A percentile compares a stretch with the other conserved stretches of the same genome.
phyloP scores from a whole-genome alignment of 2,888 invertebrate genomes.

The Liposcelis brunnea region DNA sequence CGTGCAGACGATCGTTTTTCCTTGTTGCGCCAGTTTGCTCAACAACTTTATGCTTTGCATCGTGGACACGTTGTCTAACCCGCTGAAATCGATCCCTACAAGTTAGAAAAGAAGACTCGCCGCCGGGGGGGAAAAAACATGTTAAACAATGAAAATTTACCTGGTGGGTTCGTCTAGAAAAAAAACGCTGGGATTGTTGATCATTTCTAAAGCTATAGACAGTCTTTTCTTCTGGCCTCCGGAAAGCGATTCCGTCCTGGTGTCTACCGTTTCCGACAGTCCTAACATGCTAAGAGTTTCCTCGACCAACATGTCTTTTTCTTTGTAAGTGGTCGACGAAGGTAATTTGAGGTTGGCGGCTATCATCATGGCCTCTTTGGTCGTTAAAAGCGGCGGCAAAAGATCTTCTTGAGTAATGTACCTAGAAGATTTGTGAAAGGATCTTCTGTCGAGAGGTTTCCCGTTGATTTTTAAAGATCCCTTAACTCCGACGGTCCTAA shows the following conservation, averaged over 20 bases:
- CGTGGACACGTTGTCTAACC: constrained; percentile 47
- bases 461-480: constrained; percentile 54
- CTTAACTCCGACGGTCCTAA: constrained; percentile 26
- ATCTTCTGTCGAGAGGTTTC: constrained; percentile 39
- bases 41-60: constrained; percentile 40
- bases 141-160: no score
- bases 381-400: constrained; percentile 53
- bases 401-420: constrained; percentile 69
- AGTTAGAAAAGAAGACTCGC: no score
- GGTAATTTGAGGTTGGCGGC: constrained; percentile 60
- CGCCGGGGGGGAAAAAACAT: no score
- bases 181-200: constrained; percentile 69
- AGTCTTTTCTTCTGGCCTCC: constrained; percentile 67
- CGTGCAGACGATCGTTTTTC: constrained; percentile 49
- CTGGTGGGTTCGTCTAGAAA: constrained; percentile 70
- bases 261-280: constrained; percentile 41
- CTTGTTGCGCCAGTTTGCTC: constrained; percentile 38
- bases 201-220: constrained; percentile 64
- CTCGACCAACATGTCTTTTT: constrained; percentile 31
- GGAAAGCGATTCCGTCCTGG: constrained; percentile 42
- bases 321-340: constrained; percentile 23
- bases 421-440: constrained; percentile 53
- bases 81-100: no score
- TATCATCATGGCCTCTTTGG: constrained; percentile 59
- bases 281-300: constrained; percentile 46